Conservation (phyloP, 2,113 vertebrate species). For the Erpornis zantholeuca region DNA sequence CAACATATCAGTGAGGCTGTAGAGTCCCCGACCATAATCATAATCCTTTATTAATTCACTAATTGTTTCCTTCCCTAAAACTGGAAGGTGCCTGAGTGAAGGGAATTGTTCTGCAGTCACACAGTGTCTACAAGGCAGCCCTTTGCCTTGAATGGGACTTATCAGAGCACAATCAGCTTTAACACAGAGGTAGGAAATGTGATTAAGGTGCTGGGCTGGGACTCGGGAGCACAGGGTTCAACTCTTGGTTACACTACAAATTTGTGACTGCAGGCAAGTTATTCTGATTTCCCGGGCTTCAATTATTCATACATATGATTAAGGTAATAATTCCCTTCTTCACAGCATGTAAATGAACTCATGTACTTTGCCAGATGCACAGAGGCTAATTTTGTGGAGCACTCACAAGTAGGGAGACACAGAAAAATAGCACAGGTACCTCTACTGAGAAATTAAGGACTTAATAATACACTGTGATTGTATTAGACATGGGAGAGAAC, state of each 20-base stretch:
- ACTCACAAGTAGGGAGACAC: not conserved
- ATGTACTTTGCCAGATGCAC: not conserved
- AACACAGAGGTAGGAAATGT: not conserved
- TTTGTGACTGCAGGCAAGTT: slow-evolving; percentile 40
- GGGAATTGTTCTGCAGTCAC: not conserved
- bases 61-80: not conserved
- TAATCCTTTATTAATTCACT: not conserved
- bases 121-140: not conserved
- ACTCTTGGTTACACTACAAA: not conserved
- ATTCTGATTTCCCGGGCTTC: slow-evolving; percentile 26
- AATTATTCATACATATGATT: slow-evolving; percentile 28
- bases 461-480: slow-evolving; percentile 30
- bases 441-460: slow-evolving; percentile 29
- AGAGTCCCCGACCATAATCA: not conserved
- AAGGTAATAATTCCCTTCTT: slow-evolving; percentile 49
- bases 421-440: not conserved
- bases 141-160: not conserved
- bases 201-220: not conserved
- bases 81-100: not conserved
- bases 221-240: not conserved
- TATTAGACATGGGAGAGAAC: not conserved
- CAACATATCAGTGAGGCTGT: not conserved
- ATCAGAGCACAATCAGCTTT: not conserved
- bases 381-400: not conserved
- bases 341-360: slow-evolving; percentile 27